Conservation (phyloP, 2,888 invertebrate genomes). For the Ashinkailepas kermadecensis region DNA sequence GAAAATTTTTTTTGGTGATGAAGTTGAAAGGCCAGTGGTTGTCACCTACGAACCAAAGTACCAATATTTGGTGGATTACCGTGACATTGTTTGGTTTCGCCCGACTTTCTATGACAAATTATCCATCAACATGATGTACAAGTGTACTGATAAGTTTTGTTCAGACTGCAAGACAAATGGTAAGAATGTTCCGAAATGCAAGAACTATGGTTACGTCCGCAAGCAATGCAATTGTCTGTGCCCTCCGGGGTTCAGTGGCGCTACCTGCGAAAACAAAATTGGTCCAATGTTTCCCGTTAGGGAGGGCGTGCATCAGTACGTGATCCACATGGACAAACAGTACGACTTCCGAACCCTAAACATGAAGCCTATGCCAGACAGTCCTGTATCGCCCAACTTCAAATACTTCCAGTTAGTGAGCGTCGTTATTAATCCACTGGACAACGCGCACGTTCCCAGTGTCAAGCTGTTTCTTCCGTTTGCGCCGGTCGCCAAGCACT, state of each 20-base stretch:
- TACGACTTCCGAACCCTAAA: too few relatives aligned
- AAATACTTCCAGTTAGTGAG: too few relatives aligned
- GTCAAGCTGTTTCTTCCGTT: too few relatives aligned
- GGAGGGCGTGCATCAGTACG: not conserved
- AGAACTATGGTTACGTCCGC: not conserved
- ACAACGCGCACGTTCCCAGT: too few relatives aligned
- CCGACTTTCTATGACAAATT: not conserved
- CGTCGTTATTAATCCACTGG: too few relatives aligned
- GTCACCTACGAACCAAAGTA: not conserved
- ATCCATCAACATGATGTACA: not conserved
- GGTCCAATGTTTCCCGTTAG: not conserved
- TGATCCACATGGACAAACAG: too few relatives aligned
- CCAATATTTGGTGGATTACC: not conserved
- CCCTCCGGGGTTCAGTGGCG: not conserved
- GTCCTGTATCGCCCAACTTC: too few relatives aligned
- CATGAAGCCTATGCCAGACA: too few relatives aligned
- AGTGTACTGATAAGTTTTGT: not conserved
- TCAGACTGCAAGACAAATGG: not conserved
- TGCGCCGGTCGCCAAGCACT: too few relatives aligned
- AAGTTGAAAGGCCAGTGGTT: too few relatives aligned
- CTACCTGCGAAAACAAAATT: not conserved
- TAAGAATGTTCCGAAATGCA: not conserved
- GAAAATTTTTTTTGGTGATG: too few relatives aligned
- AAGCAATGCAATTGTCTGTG: not conserved
- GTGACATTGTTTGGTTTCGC: not conserved